These are phyloP conservation scores for Ceratoteleas bidentatus DNA, from an alignment of 1,140 invertebrate species.

Conservation along the genomic window DNA sequence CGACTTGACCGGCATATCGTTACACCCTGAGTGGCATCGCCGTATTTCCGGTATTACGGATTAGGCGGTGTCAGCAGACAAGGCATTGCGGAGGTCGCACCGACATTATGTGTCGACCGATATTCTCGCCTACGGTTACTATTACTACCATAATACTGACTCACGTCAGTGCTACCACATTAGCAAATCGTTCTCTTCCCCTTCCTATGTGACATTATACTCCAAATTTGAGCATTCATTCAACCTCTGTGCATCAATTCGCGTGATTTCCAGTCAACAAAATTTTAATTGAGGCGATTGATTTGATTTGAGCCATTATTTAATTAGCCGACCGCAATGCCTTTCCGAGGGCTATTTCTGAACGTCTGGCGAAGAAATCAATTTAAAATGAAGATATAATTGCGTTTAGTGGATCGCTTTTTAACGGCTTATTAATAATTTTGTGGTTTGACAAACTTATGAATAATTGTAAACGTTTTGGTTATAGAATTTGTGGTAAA, in stretches of 20 bases:
- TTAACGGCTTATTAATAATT: no score
- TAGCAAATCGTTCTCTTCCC: constrained; percentile 62
- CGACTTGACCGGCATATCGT: constrained; percentile 40
- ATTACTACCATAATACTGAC: constrained; percentile 61
- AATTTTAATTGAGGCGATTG: constrained; percentile 33
- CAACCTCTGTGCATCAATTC: constrained; percentile 44
- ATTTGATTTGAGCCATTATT: constrained; percentile 25
- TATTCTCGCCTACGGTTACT: constrained; percentile 65
- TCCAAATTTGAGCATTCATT: constrained; percentile 57
- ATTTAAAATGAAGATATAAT: no score
- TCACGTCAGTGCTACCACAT: constrained; percentile 61
- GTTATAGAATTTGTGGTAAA: no score
- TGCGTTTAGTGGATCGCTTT: no score
- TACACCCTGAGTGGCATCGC: constrained; percentile 49
- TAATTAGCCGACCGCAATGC: constrained; percentile 8
- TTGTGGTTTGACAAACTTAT: no score
- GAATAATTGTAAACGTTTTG: no score
- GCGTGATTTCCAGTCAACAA: constrained; percentile 25
- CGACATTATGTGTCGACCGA: constrained; percentile 63
- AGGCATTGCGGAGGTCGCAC: constrained; percentile 61
- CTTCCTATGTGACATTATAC: constrained; percentile 56
- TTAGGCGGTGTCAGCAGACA: constrained; percentile 63
- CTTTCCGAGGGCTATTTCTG: neutral
- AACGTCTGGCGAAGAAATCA: no score
- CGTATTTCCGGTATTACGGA: constrained; percentile 62